phyloP scores from a whole-genome alignment of 2,888 invertebrate genomes.

The Scrobipalpa atriplicella region DNA sequence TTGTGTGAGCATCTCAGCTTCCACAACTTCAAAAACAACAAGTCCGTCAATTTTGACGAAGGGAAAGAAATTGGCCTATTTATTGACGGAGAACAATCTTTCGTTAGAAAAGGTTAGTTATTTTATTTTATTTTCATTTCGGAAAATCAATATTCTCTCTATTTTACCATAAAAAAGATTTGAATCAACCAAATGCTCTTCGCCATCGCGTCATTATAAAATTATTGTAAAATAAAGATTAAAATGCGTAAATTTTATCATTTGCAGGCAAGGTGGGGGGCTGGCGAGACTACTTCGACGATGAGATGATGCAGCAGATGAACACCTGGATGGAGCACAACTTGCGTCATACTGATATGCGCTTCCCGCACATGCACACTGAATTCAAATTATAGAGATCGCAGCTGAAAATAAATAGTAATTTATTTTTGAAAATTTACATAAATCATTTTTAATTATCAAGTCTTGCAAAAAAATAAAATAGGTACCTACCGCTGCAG shows the following conservation, averaged over 20 bases:
- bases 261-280: slow-evolving; percentile 84
- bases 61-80: slow-evolving; percentile 84
- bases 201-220: no score
- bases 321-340: slow-evolving; percentile 88
- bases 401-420: no score
- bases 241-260: no score
- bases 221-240: no score
- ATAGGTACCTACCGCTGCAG: no score
- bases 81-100: slow-evolving; percentile 81
- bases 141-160: no score
- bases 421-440: no score
- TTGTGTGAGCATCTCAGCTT: slow-evolving; percentile 90
- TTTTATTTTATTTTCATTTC: no score
- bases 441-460: no score
- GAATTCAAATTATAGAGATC: background rate
- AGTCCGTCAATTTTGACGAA: slow-evolving; percentile 88
- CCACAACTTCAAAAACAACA: slow-evolving; percentile 91
- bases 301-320: slow-evolving; percentile 85
- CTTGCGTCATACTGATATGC: slow-evolving; percentile 82
- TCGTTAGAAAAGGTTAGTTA: slow-evolving; percentile 84
- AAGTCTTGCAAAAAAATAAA: no score
- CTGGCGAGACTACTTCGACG: slow-evolving; percentile 88
- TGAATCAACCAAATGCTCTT: no score
- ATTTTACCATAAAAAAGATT: no score
- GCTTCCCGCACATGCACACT: slow-evolving; percentile 71